phyloP scores from a whole-genome alignment of 1,140 invertebrate genomes.

The Uloborus diversus region DNA sequence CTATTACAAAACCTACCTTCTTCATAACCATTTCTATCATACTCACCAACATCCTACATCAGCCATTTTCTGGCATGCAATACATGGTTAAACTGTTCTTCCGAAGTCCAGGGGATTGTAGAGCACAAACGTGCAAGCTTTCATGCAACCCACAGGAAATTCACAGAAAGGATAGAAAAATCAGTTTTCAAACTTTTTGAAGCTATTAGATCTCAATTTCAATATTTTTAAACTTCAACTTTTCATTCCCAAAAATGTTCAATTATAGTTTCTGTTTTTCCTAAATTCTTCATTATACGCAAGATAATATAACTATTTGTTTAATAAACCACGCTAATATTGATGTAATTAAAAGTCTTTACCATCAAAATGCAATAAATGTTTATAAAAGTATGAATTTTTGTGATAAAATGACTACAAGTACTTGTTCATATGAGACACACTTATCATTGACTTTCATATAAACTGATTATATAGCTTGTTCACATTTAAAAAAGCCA shows the following conservation, averaged over 20 bases:
- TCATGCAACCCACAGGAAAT: slow-evolving; percentile 35
- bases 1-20: background rate
- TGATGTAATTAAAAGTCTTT: background rate
- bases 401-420: background rate
- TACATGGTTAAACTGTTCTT: background rate
- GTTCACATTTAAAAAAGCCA: too few relatives aligned
- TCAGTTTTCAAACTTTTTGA: background rate
- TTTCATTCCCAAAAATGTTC: too few relatives aligned
- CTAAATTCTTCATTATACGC: too few relatives aligned
- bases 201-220: too few relatives aligned
- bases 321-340: too few relatives aligned
- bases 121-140: background rate
- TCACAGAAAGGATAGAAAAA: slow-evolving; percentile 15
- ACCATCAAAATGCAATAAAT: background rate
- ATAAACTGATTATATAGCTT: too few relatives aligned
- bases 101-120: slow-evolving; percentile 29
- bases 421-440: background rate
- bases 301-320: too few relatives aligned
- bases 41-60: background rate
- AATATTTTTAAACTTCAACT: too few relatives aligned
- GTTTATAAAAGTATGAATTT: background rate
- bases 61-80: background rate
- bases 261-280: too few relatives aligned
- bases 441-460: background rate
- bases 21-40: background rate